Conservation (phyloP, 2,888 invertebrate genomes). For the Nomada fabriciana region DNA sequence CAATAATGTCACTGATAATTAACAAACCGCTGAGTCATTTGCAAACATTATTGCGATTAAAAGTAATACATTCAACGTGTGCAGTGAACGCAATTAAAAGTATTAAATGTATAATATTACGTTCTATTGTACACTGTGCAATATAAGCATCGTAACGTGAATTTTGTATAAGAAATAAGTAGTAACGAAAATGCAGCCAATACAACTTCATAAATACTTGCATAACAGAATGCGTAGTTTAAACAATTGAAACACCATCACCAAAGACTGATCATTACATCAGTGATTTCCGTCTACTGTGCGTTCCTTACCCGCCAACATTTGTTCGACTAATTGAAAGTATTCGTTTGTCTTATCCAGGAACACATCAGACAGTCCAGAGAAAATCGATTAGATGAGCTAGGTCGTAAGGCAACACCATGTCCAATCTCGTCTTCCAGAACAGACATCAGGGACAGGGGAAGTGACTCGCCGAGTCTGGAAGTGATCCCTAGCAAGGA, state of each 20-base stretch:
- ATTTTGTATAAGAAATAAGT: neutral
- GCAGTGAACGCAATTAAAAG: neutral
- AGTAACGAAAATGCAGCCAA: neutral
- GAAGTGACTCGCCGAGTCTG: conserved; percentile 80
- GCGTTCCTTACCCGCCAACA: neutral
- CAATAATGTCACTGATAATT: neutral
- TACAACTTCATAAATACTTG: neutral
- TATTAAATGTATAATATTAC: neutral
- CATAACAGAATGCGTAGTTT: neutral
- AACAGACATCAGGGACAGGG: conserved; percentile 76
- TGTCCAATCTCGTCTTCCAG: conserved; percentile 77
- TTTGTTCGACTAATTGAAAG: conserved; percentile 35
- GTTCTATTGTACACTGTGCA: neutral
- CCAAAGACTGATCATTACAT: no score
- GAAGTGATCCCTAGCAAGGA: conserved; percentile 79
- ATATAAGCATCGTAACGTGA: neutral
- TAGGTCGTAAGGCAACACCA: conserved; percentile 85
- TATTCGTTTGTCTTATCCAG: conserved; percentile 81
- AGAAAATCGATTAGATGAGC: conserved; percentile 91
- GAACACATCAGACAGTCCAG: conserved; percentile 92
- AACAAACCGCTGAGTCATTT: conserved; percentile 12
- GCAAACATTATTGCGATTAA: conserved; percentile 5
- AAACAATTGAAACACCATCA: neutral
- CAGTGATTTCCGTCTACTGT: no score
- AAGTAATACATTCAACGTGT: neutral